Base-by-base conservation (phyloP, 2,113 vertebrate genomes). In the Genyomyrus donnyi region DNA sequence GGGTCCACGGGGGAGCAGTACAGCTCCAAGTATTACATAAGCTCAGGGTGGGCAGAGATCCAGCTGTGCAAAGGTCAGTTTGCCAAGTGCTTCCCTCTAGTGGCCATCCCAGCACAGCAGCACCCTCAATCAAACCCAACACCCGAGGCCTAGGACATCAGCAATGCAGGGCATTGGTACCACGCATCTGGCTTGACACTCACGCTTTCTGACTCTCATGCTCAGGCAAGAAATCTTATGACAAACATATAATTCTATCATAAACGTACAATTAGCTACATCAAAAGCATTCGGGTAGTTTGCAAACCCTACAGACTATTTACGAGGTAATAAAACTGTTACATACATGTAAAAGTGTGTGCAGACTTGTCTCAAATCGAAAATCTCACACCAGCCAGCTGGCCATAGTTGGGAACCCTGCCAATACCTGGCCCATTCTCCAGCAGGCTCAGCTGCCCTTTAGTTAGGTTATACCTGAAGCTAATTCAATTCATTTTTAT, bases 41-140 rank as follows among this genome's bases (percentile, higher is more conserved):
- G 45, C 19, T 4, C 21, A 85, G 42, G 13, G 77, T 83, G 35
- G 83, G 83, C 56, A 46, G 88, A 70, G 24, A 49, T 70, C 62
- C 88, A 74, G 62, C 56, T 70, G 88, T 62, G 53, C 56, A 45
- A 87, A 77, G 74, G n/a, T 17, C 49, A 39, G 45, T 83, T 46
- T 89, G 83, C 83, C 9, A 19, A 85, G 83, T 85, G 83, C 21
- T 45, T 85, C 83, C 83, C 83, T 48, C 83, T 85, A 48, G 83
- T 85, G 83, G 83, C 45, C 45, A n/a, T 42, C n/a, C 83, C 24
- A n/a, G 74, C 31, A 80, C 74, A 85, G 83, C 9, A 13, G 35
- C 45, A 48, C 46, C 35, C 39, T 48, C 46, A 24, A n/a, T n/a
- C 83, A 85, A n/a, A 24, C 83, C 17, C 17, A 6, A 48, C 83